Evolutionary conservation across 2,113 vertebrate species (phyloP), one percentile per base, ranked within the genome.

Genomic region (Trematomus loennbergii): DNA sequence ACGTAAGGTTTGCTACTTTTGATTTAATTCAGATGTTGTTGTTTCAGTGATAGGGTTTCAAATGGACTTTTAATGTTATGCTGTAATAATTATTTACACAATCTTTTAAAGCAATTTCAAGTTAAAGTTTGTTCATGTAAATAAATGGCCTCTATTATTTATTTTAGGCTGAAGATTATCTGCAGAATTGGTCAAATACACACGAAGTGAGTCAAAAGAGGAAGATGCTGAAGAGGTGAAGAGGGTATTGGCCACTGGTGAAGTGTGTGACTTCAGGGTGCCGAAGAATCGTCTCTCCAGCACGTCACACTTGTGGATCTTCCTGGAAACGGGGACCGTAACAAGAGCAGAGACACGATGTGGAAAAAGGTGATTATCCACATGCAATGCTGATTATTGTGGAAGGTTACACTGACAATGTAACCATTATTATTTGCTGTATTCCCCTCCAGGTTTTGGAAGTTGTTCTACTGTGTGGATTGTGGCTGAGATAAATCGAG

Each of bases 301-400:
- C 72, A 87, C 11, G 62, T 92, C 69, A 89, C 84, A 62, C 40
- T 89, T 43, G 88, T 91, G 68, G 91, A 92, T 29, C 81, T 92
- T 85, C 90, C 88, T 78, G 91, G 90, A 79, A 89, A 33, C 73
- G 90, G 91, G 2, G 88, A 92, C 40, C 17, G 75, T 25, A 91
- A 92, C 79, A 89, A 87, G 33, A 84, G 74, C 18, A 67, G 90
- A 79, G 74, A 90, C 54, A 5, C 75, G 5, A 90, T 89, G 88
- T 92, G 90, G 88, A 87, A 88, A 87, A 3, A 0, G 73, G 87
- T 90, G 59, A 75, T 40, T 3, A 53, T 49, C 52, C 9, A 40
- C 4, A 0, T 86, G 2, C 0, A 68, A 10, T 69, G 13, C 25
- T 43, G 2, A 54, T 69, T 22, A 12, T 49, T 22, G 2, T 25